Base-by-base conservation (phyloP, 2,888 invertebrate genomes). In the Apodemia mormo region DNA sequence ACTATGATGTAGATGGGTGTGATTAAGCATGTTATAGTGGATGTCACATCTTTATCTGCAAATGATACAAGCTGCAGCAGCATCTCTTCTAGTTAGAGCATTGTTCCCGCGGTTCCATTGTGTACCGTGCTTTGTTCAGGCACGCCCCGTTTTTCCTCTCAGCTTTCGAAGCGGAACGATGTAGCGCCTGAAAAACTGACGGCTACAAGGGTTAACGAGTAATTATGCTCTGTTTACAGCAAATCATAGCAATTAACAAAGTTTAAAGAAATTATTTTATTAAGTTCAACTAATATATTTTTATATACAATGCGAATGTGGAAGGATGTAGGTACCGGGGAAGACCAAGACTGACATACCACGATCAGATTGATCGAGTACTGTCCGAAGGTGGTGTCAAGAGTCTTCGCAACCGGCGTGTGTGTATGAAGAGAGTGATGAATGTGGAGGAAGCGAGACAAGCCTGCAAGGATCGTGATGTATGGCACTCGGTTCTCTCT, bases 131-230 rank as follows among this genome's bases (percentile, higher is more conserved):
- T 88, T 93, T 92, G 92, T 92, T 87, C 85, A 78, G 86, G 86
- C 91, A 92, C 91, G 92, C 88, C 86, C 87, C 87, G 82, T 92
- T 85, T 90, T 89, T 87, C 86, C 85, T 87, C 88, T 89, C 86
- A 86, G 84, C 85, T 86, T 86, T 85, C 83, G 81, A 83, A 85
- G 83, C 86, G 82, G 78, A 81, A 81, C 85, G 82, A 80, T 83
- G 82, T 80, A 79, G 80, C 81, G 79, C 61, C 61, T 86, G 86
- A 83, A 84, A 83, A 79, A 79, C 79, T 76, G 76, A 76, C 74
- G 75, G 75, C 75, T 78, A 77, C 77, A 78, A 78, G 81, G 79
- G 81, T 77, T 81, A 73, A 76, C 75, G 74, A 73, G 78, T 76
- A 73, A 80, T 76, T 78, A 76, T 74, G 75, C 76, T 71, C 74